phyloP scores from a whole-genome alignment of 2,113 vertebrate genomes.

The Cyprinus carpio region DNA sequence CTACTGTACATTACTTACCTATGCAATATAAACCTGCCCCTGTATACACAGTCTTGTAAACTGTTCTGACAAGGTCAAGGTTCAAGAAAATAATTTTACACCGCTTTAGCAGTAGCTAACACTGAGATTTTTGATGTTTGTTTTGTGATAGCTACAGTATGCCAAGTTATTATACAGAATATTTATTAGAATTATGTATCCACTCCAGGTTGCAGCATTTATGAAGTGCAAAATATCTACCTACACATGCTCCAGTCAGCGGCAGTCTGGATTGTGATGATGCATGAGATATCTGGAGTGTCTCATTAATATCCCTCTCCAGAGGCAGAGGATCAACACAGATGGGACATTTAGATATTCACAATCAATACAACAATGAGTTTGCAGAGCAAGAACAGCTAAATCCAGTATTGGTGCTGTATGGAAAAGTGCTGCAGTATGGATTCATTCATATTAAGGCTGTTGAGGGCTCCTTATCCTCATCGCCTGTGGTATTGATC shows the following conservation, averaged over 20 bases:
- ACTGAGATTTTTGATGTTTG: background rate
- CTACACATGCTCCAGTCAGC: background rate
- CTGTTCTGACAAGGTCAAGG: background rate
- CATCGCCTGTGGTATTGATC: slow-evolving; percentile 44
- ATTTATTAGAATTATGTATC: background rate
- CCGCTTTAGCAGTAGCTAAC: background rate
- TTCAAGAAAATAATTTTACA: background rate
- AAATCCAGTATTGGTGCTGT: slow-evolving; percentile 30
- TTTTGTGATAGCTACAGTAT: slow-evolving; percentile 6
- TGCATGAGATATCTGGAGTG: slow-evolving; percentile 12
- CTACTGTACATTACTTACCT: background rate
- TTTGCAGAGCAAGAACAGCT: slow-evolving; percentile 41
- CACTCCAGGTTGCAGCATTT: background rate
- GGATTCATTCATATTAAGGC: slow-evolving; percentile 44
- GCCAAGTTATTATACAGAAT: background rate
- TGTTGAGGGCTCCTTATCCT: slow-evolving; percentile 44
- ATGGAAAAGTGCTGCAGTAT: slow-evolving; percentile 43
- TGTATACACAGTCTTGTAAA: background rate
- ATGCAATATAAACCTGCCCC: background rate
- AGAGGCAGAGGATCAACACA: slow-evolving; percentile 19
- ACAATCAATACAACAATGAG: slow-evolving; percentile 44
- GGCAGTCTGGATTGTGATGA: slow-evolving; percentile 2
- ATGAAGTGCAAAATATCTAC: background rate
- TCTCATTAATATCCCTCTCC: slow-evolving; percentile 40
- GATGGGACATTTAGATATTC: slow-evolving; percentile 42